A percentile compares a stretch with the other conserved stretches of the same genome.
phyloP scores from a whole-genome alignment of 2,888 invertebrate genomes.

The Pachydiplax longipennis region DNA sequence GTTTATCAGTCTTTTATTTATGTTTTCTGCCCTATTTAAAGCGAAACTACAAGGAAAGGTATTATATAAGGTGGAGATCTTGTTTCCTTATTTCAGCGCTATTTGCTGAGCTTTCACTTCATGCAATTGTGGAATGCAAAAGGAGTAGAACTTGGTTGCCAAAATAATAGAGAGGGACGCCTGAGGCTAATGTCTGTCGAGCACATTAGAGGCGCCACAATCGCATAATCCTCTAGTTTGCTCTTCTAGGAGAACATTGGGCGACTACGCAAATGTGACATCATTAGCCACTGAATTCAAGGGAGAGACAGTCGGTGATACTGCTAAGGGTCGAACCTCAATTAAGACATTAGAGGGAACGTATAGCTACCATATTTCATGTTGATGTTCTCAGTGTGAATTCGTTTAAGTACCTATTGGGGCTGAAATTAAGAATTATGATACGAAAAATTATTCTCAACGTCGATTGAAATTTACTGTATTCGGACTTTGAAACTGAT shows the following conservation, averaged over 20 bases:
- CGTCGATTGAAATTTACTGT: too few species aligned
- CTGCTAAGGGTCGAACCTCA: neutral
- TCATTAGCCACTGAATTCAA: neutral
- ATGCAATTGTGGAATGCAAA: neutral
- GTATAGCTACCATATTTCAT: too few species aligned
- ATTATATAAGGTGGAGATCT: neutral
- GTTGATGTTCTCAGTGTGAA: too few species aligned
- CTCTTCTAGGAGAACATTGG: neutral
- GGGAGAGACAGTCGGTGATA: neutral
- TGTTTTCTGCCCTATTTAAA: too few species aligned
- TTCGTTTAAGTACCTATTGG: too few species aligned
- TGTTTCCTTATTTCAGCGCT: neutral
- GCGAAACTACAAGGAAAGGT: too few species aligned
- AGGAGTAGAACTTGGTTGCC: too few species aligned
- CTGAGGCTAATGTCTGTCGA: neutral
- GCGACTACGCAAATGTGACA: neutral
- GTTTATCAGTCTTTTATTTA: too few species aligned
- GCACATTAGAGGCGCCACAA: neutral
- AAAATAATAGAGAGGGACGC: neutral
- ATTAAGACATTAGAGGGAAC: neutral
- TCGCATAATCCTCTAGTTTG: neutral
- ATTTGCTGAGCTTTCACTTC: neutral
- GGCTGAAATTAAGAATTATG: too few species aligned
- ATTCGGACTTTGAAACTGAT: too few species aligned
- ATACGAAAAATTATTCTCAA: too few species aligned